Base-by-base conservation (phyloP, 2,797 vertebrate species). In the Philypnodon macrostomus region DNA sequence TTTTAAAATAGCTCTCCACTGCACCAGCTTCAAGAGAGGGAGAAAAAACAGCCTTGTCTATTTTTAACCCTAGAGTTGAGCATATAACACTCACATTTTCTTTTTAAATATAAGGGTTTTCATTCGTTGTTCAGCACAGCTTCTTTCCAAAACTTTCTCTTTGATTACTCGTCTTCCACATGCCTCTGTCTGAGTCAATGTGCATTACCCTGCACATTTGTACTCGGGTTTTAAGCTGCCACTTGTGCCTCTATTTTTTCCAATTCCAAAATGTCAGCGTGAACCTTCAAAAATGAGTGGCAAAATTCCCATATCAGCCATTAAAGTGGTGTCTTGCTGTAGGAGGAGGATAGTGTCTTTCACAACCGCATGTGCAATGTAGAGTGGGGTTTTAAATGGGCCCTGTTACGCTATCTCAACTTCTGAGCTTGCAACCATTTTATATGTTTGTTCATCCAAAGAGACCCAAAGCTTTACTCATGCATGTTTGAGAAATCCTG, bases 51-150 rank as follows among this genome's bases (percentile, higher is more conserved):
- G n/a, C 31, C 11, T 47, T 38, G 17, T 11, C 66, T 73, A 70
- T 77, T 80, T 73, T 73, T 70, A 73, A 47, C 47, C 9, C 14
- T 16, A 39, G 29, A n/a, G n/a, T n/a, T n/a, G n/a, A n/a, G n/a
- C n/a, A 24, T 52, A 56, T 30, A 50, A 42, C 21, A 33, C 53
- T 58, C 62, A 56, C 46, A 45, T 65, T 54, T 68, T 31, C 24
- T 48, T 69, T 67, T 29, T 44, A n/a, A n/a, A 18, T 21, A 5
- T 19, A 31, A 31, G 38, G 51, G 5, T 7, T 15, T 12, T 32
- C 24, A 58, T 15, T 35, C 3, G 1, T 32, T 41, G 40, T 66
- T 58, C 44, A 58, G 16, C 36, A 58, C 26, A 11, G 47, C 52
- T 70, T 62, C 49, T n/a, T 44, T 55, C 47, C 41, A 45, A 54